Conservation (phyloP, 1,140 invertebrate species). For the Delia radicum region DNA sequence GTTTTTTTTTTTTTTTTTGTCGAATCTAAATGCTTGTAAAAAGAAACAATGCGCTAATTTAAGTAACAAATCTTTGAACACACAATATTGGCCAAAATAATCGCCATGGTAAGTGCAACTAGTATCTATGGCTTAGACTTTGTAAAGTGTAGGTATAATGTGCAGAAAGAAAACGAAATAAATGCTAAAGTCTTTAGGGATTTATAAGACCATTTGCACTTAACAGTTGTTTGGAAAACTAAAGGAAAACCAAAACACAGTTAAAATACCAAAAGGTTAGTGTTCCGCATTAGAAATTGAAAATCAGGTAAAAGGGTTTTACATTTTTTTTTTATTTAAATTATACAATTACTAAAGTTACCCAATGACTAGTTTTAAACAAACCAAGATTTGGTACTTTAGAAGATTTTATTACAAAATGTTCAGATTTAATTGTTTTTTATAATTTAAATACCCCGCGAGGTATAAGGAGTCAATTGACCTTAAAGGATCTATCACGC, state of each 20-base stretch:
- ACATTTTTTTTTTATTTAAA: neutral
- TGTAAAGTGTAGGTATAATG: neutral
- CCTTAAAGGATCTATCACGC: no score
- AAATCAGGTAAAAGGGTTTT: constrained; percentile 2
- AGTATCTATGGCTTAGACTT: neutral
- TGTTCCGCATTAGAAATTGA: neutral
- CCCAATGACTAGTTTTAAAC: no score
- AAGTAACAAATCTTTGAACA: constrained; percentile 17
- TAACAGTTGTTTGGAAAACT: neutral
- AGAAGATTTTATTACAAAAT: no score
- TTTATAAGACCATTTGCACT: constrained; percentile 1
- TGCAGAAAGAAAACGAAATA: neutral
- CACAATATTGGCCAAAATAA: neutral
- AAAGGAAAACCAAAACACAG: neutral
- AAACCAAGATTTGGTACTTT: no score
- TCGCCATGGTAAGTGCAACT: neutral
- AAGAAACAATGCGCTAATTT: constrained; percentile 10
- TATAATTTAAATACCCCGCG: no score
- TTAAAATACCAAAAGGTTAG: constrained; percentile 24
- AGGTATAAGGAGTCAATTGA: no score
- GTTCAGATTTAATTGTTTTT: no score
- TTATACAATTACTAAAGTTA: constrained; percentile 11
- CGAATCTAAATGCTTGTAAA: neutral
- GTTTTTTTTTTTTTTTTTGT: neutral
- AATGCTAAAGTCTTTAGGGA: neutral